Conservation (phyloP, 2,113 vertebrate genomes). For the Amazona guildingii region DNA sequence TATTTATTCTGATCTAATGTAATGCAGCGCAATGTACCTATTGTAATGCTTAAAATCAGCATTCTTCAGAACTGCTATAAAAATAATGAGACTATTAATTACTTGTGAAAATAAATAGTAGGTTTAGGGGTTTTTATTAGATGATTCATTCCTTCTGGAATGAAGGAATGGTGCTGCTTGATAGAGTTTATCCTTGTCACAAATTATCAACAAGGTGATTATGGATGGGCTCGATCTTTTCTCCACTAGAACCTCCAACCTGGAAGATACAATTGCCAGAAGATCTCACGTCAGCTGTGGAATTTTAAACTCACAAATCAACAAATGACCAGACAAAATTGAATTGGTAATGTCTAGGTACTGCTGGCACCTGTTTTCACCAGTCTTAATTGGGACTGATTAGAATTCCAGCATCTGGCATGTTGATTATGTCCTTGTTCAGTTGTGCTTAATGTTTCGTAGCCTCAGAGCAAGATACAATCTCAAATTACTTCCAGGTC, state of each 20-base stretch:
- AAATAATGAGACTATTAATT: not conserved
- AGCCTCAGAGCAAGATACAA: not conserved
- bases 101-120: not conserved
- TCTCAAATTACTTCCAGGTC: not conserved
- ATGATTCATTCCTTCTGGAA: not conserved
- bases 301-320: not conserved
- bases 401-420: not conserved
- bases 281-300: not conserved
- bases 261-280: not conserved
- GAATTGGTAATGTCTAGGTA: not conserved
- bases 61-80: not conserved
- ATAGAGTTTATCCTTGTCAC: not conserved
- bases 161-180: not conserved
- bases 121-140: accelerated
- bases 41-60: not conserved
- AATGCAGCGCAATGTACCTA: not conserved
- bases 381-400: not conserved
- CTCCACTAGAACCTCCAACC: not conserved
- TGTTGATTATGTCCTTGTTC: not conserved
- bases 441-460: not conserved
- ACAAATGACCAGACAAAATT: not conserved
- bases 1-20: not conserved
- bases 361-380: not conserved
- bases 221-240: not conserved
- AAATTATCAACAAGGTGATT: not conserved